These are phyloP conservation scores for Furcifer pardalis DNA, from an alignment of 2,797 vertebrate species.

Conservation along the genomic window DNA sequence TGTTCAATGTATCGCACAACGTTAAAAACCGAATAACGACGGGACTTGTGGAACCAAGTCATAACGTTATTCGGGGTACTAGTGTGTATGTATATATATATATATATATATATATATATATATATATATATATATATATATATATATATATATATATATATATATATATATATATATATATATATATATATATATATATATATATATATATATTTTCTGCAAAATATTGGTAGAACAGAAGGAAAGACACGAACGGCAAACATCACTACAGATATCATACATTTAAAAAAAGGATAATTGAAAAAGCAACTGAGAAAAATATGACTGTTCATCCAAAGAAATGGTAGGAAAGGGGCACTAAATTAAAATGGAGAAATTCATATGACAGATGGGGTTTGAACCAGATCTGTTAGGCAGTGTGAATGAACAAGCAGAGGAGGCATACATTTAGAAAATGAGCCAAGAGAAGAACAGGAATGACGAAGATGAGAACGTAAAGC, in stretches of 20 bases:
- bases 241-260: neutral
- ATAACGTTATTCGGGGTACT: too few species aligned
- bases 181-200: neutral
- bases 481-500: neutral
- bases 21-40: too few species aligned
- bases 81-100: too few species aligned
- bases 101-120: too few species aligned
- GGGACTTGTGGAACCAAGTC: too few species aligned
- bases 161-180: too few species aligned
- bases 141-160: too few species aligned
- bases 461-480: neutral
- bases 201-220: too few species aligned
- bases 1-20: too few species aligned
- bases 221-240: neutral
- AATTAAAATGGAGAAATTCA: slow-evolving; percentile 1
- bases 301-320: neutral
- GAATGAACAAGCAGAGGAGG: neutral
- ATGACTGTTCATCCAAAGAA: neutral
- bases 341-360: neutral
- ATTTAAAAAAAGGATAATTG: neutral
- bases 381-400: slow-evolving; percentile 16
- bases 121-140: neutral
- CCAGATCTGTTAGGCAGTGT: neutral
- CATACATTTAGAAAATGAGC: slow-evolving; percentile 1
- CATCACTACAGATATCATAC: neutral